Base-by-base conservation (phyloP, 2,888 invertebrate genomes). In the Drosophila rellima region DNA sequence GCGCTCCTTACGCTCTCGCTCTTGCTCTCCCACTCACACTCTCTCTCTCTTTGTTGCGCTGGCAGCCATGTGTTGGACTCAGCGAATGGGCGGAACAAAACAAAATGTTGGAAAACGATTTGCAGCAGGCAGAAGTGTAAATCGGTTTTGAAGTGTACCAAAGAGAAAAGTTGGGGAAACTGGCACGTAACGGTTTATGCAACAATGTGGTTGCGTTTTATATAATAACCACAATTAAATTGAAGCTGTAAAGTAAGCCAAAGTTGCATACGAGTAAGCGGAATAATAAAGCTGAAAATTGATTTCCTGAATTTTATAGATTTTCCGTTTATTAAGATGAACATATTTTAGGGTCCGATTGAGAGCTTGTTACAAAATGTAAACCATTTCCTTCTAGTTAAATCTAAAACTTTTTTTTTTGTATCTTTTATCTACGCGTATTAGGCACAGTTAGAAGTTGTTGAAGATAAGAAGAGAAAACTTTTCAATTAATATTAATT, bases 51-150 rank as follows among this genome's bases (percentile, higher is more conserved):
- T 18, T 37, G 3, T 3, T 23, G 33, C 33, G 7, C 44, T 74
- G 51, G 52, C 56, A 50, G 48, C 68, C 70, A 68, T 74, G 77
- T 72, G 77, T 63, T 74, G 64, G 67, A 64, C 62, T 60, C 47
- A 68, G 70, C 87, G 87, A 87, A 84, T 68, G 37, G 70, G 61
- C 20, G 54, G 85, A 87, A 79, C 84, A 87, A 82, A 84, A 88
- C 84, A 84, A 85, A 87, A 73, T 84, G 71, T 50, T 35, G 64
- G 66, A 81, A 79, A 81, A 64, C 56, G 44, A 45, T 69, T 64
- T 63, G 42, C 50, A 55, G 31, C 29, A 17, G 20, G 55, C 40
- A 52, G 13, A 56, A 57, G 48, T 44, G 45, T 47, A 50, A 64
- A 64, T 73, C 56, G 35, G 39, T 54, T 67, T 57, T 61, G 51